Conservation (phyloP, 2,888 invertebrate species). For the Sepioteuthis lessoniana region DNA sequence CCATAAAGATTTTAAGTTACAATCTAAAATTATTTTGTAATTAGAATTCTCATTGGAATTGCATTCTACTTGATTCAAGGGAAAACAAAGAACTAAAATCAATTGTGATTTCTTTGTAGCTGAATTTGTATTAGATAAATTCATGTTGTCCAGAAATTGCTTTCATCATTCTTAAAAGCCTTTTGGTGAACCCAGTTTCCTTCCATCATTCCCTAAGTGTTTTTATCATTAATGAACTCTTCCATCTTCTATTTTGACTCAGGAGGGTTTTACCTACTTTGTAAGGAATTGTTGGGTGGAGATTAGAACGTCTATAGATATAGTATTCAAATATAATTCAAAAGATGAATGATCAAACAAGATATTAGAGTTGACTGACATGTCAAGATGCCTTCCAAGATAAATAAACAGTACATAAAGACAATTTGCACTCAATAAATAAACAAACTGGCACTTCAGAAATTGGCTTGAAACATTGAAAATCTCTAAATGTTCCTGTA, state of each 20-base stretch:
- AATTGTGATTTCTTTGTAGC: neutral
- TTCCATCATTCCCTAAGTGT: neutral
- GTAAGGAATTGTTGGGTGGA: neutral
- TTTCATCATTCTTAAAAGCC: slow-evolving; percentile 11
- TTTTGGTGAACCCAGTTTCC: neutral
- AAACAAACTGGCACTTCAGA: no score
- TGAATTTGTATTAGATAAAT: neutral
- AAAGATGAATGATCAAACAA: neutral
- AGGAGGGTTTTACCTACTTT: neutral
- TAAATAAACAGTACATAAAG: neutral
- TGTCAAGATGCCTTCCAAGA: neutral
- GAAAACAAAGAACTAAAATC: neutral
- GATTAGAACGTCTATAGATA: neutral
- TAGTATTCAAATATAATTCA: neutral
- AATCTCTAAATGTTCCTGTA: no score
- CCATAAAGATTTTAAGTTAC: no score
- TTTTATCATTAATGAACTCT: neutral
- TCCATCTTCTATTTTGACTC: neutral
- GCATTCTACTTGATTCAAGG: no score
- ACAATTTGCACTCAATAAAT: no score
- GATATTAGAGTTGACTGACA: neutral
- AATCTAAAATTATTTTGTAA: no score
- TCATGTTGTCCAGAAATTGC: neutral
- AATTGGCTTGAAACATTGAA: no score
- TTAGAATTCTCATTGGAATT: no score